Conservation (phyloP, 2,888 invertebrate genomes). For the Tipula helvola region DNA sequence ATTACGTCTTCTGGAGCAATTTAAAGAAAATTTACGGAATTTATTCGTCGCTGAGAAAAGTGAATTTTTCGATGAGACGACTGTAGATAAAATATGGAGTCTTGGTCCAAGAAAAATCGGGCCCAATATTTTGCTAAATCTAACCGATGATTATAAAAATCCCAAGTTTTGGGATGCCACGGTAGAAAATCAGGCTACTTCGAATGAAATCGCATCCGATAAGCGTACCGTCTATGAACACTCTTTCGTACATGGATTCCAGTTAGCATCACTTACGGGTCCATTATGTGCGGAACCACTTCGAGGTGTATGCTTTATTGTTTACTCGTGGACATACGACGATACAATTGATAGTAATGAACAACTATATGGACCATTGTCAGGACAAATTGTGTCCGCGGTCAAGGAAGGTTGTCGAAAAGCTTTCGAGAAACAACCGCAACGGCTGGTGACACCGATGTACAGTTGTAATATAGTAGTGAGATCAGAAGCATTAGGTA, state of each 20-base stretch:
- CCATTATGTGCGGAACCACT: conserved; percentile 96
- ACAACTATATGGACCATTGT: conserved; percentile 34
- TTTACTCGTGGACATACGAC: conserved; percentile 68
- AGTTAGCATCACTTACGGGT: conserved; percentile 75
- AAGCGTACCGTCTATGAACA: conserved; percentile 53
- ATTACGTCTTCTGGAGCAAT: neutral
- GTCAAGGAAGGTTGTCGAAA: conserved; percentile 78
- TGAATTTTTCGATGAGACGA: conserved; percentile 21
- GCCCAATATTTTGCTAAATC: conserved; percentile 79
- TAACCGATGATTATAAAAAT: conserved; percentile 50
- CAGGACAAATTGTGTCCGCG: conserved; percentile 84
- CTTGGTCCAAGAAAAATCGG: conserved; percentile 84
- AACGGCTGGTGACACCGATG: conserved; percentile 91
- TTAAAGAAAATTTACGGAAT: conserved; percentile 18
- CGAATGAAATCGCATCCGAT: conserved; percentile 36
- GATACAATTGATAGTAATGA: conserved; percentile 29
- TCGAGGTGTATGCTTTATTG: conserved; percentile 84
- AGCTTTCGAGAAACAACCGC: conserved; percentile 80
- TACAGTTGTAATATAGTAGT: conserved; percentile 72
- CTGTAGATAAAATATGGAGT: conserved; percentile 67
- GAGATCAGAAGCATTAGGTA: conserved; percentile 77
- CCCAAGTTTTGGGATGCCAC: conserved; percentile 39
- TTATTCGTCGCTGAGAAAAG: conserved; percentile 22
- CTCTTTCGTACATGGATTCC: conserved; percentile 75
- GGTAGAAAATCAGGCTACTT: conserved; percentile 16